Percentiles rank a stretch among this genome's conserved stretches.
Evolutionary conservation across 2,888 invertebrate genomes (phyloP).

Genomic region (Trichacis sp.): DNA sequence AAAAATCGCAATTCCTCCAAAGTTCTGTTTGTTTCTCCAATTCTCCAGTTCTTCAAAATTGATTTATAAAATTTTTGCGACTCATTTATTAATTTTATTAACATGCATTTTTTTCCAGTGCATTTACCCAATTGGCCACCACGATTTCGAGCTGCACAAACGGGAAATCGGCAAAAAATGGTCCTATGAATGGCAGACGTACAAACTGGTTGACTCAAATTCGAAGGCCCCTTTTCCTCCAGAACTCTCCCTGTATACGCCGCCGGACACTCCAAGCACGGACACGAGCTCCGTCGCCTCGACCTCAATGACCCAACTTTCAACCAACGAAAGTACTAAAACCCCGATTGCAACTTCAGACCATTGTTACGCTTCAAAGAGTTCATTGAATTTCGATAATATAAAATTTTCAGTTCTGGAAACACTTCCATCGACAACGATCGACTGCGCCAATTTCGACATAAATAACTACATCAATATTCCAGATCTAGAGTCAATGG

Average conservation of each 20-base stretch:
- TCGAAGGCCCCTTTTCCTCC: neutral
- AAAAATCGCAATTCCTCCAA: too few relatives aligned
- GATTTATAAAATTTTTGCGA: too few relatives aligned
- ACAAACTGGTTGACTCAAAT: neutral
- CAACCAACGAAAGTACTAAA: neutral
- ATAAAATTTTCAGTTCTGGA: neutral
- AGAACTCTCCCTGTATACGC: slow-evolving; percentile 20
- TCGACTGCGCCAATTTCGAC: neutral
- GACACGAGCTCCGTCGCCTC: neutral
- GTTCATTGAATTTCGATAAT: neutral
- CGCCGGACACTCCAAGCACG: slow-evolving; percentile 19
- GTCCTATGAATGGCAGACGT: slow-evolving; percentile 18
- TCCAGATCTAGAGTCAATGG: neutral
- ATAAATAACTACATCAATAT: neutral
- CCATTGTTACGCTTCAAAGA: neutral
- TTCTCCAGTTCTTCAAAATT: too few relatives aligned
- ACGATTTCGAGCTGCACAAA: slow-evolving; percentile 1
- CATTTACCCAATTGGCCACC: slow-evolving; percentile 12
- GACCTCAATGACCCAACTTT: neutral
- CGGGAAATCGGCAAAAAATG: slow-evolving; percentile 18
- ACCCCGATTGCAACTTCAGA: too few relatives aligned
- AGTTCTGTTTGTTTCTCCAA: too few relatives aligned
- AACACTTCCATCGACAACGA: neutral
- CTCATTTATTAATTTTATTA: too few relatives aligned
- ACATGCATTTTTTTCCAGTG: slow-evolving; percentile 26